Base-by-base conservation (phyloP, 2,797 vertebrate species). In the Sardinella longiceps region DNA sequence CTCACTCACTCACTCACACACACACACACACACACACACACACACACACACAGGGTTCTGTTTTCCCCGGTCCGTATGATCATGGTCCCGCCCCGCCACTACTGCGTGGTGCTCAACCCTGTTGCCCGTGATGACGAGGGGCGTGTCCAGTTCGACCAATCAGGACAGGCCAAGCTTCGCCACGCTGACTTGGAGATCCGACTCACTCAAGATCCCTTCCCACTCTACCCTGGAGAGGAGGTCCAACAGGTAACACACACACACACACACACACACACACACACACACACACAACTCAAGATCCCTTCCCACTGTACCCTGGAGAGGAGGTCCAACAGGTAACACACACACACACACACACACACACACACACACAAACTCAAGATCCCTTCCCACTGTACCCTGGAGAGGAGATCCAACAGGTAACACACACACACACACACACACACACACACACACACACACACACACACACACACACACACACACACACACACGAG, bases 131-230 rank as follows among this genome's bases (percentile, higher is more conserved):
- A 96, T 0, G 89, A 90, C 0, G 81, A 94, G 5, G 83, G 48
- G 0, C 28, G 51, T 0, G 93, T 95, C 45, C 93, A 93, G 28
- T 93, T 97, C 0, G 96, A 97, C 77, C 90, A 84, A 3, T 88
- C 93, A 0, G 97, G 97, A 1, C 97, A 98, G 88, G 96, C 95
- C 20, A 97, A 96, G 50, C 97, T 98, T 2, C 93, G 96, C 0
- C 97, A 98, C 0, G 97, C 96, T 0, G 97, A 98, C 93, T 94
- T 95, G 83, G 97, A 98, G 89, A 97, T 98, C 92, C 95, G 97
- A 0, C 95, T 98, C 85, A 90, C 95, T 77, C 96, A 95, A 93
- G 97, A 98, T 1, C 97, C 97, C 0, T 98, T 98, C 89, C 97
- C 97, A 0, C 95, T 98, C 3, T 97, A 97, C 87, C 97, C 97